Conservation (phyloP, 2,797 vertebrate species). For the Neosilurus mollespiculum region DNA sequence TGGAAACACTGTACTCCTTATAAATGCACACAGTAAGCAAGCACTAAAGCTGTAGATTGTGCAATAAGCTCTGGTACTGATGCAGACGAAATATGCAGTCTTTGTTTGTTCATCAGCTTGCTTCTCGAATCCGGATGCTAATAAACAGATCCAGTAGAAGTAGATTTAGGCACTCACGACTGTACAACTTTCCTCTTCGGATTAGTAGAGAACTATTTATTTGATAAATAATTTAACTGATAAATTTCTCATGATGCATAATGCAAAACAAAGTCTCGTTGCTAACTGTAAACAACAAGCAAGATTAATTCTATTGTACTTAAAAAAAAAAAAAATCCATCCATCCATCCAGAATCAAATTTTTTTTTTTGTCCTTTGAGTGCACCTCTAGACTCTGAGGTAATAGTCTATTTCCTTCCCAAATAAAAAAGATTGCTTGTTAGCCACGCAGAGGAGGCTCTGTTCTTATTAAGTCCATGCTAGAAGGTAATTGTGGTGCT, state of each 20-base stretch:
- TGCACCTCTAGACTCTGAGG: not conserved
- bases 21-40: not conserved
- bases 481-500: constrained; percentile 54
- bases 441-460: not conserved
- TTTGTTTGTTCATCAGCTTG: not conserved
- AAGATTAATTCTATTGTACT: not conserved
- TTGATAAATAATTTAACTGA: constrained; percentile 2
- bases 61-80: constrained; percentile 1
- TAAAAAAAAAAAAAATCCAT: too few species aligned
- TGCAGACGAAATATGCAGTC: not conserved
- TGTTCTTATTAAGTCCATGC: constrained; percentile 55
- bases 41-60: not conserved
- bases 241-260: not conserved
- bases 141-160: not conserved
- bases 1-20: not conserved
- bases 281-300: not conserved
- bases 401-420: constrained; percentile 12
- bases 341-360: not conserved
- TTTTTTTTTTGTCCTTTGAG: not conserved
- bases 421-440: constrained; percentile 42
- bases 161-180: not conserved
- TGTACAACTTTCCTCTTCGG: not conserved
- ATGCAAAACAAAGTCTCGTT: not conserved
- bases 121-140: not conserved
- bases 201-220: not conserved